These are phyloP conservation scores for Apis cerana DNA, from an alignment of 1,140 invertebrate species.

Conservation along the genomic window DNA sequence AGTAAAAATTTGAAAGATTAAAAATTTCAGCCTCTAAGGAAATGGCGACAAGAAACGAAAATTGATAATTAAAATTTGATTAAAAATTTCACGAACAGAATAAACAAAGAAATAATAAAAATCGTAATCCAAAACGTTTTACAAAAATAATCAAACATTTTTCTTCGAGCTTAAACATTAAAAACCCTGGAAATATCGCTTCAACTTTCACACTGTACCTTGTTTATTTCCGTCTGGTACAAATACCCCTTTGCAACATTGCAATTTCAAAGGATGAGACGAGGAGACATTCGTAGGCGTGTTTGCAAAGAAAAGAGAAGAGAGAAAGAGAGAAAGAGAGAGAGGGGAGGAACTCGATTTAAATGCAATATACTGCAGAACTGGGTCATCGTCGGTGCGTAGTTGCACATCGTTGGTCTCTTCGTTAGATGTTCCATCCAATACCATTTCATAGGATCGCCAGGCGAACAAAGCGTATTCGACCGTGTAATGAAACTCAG, in stretches of 20 bases:
- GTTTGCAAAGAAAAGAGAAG: conserved; percentile 20
- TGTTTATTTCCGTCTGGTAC: background rate
- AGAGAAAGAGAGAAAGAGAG: too few relatives aligned
- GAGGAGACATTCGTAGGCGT: background rate
- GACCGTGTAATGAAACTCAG: conserved; percentile 50
- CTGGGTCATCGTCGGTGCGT: conserved; percentile 55
- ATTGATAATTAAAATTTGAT: too few relatives aligned
- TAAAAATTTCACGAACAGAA: too few relatives aligned
- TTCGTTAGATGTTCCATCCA: conserved; percentile 43
- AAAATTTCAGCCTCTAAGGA: too few relatives aligned
- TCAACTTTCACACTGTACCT: background rate
- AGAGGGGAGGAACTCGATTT: conserved; percentile 30
- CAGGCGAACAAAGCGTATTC: conserved; percentile 40
- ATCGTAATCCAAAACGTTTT: too few relatives aligned
- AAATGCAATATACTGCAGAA: conserved; percentile 38
- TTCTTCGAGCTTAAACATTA: too few relatives aligned
- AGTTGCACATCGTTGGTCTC: conserved; percentile 22
- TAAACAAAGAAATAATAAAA: too few relatives aligned
- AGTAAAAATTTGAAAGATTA: too few relatives aligned
- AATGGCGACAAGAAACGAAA: too few relatives aligned
- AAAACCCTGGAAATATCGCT: background rate
- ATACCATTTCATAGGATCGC: conserved; percentile 45
- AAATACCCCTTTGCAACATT: background rate
- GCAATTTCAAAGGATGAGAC: background rate
- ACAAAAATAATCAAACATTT: too few relatives aligned